Evolutionary conservation across 2,888 invertebrate species (phyloP), one percentile per base, ranked within the genome.

Genomic region (Alitta virens): DNA sequence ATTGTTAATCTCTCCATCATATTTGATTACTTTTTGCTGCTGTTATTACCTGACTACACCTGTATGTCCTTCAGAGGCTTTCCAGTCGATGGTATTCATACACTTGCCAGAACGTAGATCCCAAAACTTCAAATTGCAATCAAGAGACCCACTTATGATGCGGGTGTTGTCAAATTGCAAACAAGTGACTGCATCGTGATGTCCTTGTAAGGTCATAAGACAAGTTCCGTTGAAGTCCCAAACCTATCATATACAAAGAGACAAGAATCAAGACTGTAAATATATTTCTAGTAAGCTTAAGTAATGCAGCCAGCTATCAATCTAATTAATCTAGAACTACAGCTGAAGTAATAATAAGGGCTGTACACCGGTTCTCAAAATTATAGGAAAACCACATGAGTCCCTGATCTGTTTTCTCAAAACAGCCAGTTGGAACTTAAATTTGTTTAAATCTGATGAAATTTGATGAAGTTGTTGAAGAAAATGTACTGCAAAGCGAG

Each of bases 61-160:
- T 38, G 84, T 85, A 72, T 85, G 85, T n/a, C 85, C 85, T 70
- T 85, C 85, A 14, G 84, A 83, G 52, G 80, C 82, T 75, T 83
- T 84, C 85, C 85, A 85, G 72, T 85, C 85, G 24, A 85, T 81
- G 27, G 84, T 85, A 57, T 82, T 81, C 25, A 82, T 70, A 70
- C 84, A 84, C 43, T 78, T 71, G 7, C 83, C 84, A 1, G 78
- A 78, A 40, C 75, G 72, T 23, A 84, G 70, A 64, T 82, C 79
- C 85, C 85, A 85, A 65, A 85, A 81, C 70, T 84, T 84, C 63
- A 85, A 82, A 61, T 83, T 81, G 66, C 83, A 79, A 70, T 85
- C 85, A 23, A 85, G 75, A 14, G 84, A 84, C 14, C 85, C 85
- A 60, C 83, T 83, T 40, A 85, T 78, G n/a, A 85, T 82, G 38